A percentile compares a stretch with the other conserved stretches of the same genome.
phyloP scores from a whole-genome alignment of 2,797 vertebrate species.

The Harpagifer antarcticus region DNA sequence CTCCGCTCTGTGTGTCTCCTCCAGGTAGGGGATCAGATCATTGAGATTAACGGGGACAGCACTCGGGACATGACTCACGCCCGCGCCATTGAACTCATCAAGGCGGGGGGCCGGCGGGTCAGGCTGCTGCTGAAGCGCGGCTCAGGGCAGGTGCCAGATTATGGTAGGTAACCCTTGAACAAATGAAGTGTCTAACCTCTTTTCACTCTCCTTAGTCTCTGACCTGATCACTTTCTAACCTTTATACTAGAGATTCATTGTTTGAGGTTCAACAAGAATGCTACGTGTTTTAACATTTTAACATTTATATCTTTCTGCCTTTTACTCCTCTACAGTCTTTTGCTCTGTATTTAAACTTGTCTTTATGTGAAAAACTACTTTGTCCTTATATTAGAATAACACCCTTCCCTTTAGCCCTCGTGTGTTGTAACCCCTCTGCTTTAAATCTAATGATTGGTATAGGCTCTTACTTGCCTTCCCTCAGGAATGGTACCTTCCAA shows the following conservation, averaged over 20 bases:
- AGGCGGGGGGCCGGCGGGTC: slow-evolving; percentile 95
- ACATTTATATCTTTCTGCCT: slow-evolving; percentile 53
- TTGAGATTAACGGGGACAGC: slow-evolving; percentile 99
- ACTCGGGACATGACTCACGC: slow-evolving; percentile 99
- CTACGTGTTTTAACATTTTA: slow-evolving; percentile 54
- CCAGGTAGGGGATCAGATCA: slow-evolving; percentile 99
- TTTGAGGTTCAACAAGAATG: slow-evolving; percentile 27
- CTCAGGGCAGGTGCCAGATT: slow-evolving; percentile 98
- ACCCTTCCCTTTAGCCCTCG: slow-evolving; percentile 37
- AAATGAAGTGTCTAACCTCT: neutral
- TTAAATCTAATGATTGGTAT: slow-evolving; percentile 98
- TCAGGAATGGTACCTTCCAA: slow-evolving; percentile 99
- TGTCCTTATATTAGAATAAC: slow-evolving; percentile 47
- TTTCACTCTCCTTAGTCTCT: slow-evolving; percentile 8
- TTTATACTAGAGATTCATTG: slow-evolving; percentile 25
- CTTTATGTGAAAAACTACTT: slow-evolving; percentile 33
- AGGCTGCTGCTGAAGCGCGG: slow-evolving; percentile 97
- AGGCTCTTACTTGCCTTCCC: slow-evolving; percentile 99
- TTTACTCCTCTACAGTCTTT: slow-evolving; percentile 31
- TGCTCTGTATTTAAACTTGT: slow-evolving; percentile 37
- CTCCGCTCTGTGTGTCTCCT: slow-evolving; percentile 48
- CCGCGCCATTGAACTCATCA: slow-evolving; percentile 98
- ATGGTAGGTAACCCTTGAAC: slow-evolving; percentile 89
- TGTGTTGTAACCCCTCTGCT: slow-evolving; percentile 90
- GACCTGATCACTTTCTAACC: slow-evolving; percentile 2